These are phyloP conservation scores for Staurois parvus DNA, from an alignment of 2,797 vertebrate species.

Conservation along the genomic window DNA sequence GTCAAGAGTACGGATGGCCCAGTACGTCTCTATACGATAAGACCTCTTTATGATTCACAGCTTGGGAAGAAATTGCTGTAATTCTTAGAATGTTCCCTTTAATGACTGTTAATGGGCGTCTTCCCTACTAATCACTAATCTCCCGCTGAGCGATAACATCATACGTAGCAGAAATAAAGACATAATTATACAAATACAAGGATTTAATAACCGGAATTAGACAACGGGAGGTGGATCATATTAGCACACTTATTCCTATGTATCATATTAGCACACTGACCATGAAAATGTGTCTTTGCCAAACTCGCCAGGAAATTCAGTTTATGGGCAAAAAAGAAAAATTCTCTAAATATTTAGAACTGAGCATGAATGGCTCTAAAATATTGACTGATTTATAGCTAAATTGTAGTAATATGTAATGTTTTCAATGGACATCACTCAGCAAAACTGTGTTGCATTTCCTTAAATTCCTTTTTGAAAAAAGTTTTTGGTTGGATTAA, in stretches of 20 bases:
- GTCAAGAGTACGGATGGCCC: neutral
- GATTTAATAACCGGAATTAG: conserved; percentile 60
- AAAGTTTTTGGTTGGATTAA: neutral
- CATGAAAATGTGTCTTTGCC: conserved; percentile 43
- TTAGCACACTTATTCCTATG: conserved; percentile 4
- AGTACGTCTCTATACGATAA: conserved; percentile 15
- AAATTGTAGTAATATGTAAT: neutral
- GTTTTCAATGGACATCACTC: neutral
- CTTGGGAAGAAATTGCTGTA: conserved; percentile 26
- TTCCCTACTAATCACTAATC: conserved; percentile 50
- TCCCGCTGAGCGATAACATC: conserved; percentile 54
- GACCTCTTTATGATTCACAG: conserved; percentile 41
- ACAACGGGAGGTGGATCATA: conserved; percentile 48
- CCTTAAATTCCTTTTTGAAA: neutral
- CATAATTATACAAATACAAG: conserved; percentile 57
- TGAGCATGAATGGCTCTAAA: neutral
- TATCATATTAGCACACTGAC: conserved; percentile 49
- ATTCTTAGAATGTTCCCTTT: conserved; percentile 39
- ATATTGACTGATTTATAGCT: neutral
- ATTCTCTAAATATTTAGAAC: neutral
- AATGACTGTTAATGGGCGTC: conserved; percentile 57
- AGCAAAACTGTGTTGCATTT: neutral
- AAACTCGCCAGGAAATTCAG: conserved; percentile 29
- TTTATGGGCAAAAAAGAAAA: conserved; percentile 1
- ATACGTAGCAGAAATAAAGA: conserved; percentile 46